These are phyloP conservation scores for Rhimphoctona megacephalus DNA, from an alignment of 2,888 invertebrate genomes.

Conservation along the genomic window DNA sequence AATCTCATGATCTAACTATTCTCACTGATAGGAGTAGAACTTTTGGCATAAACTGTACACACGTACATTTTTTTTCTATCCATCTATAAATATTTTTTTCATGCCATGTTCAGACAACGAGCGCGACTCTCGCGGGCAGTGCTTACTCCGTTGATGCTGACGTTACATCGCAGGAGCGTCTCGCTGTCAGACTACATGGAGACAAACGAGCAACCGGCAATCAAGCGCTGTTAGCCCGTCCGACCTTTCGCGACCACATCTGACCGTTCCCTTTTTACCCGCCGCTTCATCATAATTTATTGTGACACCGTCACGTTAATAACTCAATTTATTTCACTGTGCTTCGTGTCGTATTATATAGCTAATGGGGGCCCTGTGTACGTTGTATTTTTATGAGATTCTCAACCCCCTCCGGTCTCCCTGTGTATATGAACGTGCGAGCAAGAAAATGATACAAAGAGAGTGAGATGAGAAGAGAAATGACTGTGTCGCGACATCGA, in stretches of 20 bases:
- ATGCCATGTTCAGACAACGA: constrained; percentile 66
- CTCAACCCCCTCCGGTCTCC: constrained; percentile 25
- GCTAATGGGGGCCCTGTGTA: constrained; percentile 47
- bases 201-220: constrained; percentile 85
- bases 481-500: constrained; percentile 59
- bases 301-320: constrained; percentile 84
- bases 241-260: constrained; percentile 83
- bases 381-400: constrained; percentile 65
- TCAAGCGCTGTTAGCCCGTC: constrained; percentile 84
- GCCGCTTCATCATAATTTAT: constrained; percentile 85
- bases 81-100: constrained; percentile 50
- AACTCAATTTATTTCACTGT: constrained; percentile 85
- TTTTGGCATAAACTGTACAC: constrained; percentile 1
- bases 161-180: constrained; percentile 79
- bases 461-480: constrained; percentile 26
- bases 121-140: constrained; percentile 60
- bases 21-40: not conserved
- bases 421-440: constrained; percentile 6
- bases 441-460: constrained; percentile 4
- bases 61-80: constrained; percentile 38
- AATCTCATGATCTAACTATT: not conserved
- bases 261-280: constrained; percentile 82
- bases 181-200: constrained; percentile 83
- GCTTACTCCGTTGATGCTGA: constrained; percentile 61
- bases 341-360: constrained; percentile 59